Evolutionary conservation across 2,797 vertebrate genomes (phyloP).

Genomic region (Spinibarbus caldwelli): DNA sequence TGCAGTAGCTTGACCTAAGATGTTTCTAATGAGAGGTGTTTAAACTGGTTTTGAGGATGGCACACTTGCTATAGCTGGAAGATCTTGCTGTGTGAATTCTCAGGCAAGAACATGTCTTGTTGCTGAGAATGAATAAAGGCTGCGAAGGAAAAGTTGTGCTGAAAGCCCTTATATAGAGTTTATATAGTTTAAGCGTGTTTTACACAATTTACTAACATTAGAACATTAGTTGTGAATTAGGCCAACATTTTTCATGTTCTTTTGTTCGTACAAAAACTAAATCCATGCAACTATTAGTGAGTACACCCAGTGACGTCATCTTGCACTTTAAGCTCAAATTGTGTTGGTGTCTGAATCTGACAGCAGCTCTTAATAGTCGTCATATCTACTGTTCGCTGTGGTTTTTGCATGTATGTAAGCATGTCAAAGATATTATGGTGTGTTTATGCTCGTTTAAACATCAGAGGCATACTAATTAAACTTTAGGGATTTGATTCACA

Average conservation of each 20-base stretch:
- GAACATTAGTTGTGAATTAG: no score
- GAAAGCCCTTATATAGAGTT: no score
- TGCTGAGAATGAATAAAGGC: no score
- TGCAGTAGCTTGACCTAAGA: no score
- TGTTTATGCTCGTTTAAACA: background rate
- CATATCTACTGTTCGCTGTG: background rate
- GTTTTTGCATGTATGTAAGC: background rate
- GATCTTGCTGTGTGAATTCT: no score
- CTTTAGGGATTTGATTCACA: conserved; percentile 52
- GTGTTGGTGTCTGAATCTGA: background rate
- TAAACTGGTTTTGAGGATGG: no score
- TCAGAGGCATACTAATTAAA: conserved; percentile 3
- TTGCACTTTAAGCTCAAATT: background rate
- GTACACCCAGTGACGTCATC: background rate
- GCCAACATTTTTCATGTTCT: background rate
- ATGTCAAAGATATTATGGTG: background rate
- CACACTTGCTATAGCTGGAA: no score
- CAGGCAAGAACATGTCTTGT: no score
- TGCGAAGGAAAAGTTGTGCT: no score
- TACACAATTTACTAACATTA: no score
- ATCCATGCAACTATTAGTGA: background rate
- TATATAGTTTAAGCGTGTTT: no score
- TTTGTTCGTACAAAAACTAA: background rate
- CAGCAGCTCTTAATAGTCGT: background rate
- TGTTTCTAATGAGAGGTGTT: no score